Evolutionary conservation across 2,888 invertebrate species (phyloP), one percentile per base, ranked within the genome.

Genomic region (Eremobia ochroleuca): DNA sequence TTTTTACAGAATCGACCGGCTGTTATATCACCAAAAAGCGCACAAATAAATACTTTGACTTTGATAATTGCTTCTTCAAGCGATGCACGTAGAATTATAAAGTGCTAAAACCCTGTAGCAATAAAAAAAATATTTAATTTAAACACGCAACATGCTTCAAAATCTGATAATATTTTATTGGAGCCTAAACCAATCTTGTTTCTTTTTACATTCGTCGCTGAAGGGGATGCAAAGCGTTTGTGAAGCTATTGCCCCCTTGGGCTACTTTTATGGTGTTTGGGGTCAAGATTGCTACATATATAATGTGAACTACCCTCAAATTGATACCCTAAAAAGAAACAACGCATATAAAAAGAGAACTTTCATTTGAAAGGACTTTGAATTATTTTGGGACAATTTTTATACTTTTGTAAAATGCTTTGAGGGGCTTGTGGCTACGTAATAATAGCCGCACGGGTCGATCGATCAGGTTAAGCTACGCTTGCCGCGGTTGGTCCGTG

Each of bases 211-310:
- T 66, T 78, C 28, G 74, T 78, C 40, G 46, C 11, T 65, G 68
- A 62, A 72, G 72, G 86, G 83, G 74, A 75, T 72, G 86, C 78
- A 75, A 84, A 86, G 58, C 65, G 83, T 46, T 73, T 79, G 74
- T 68, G 77, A 55, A 68, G 76, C 34, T 70, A 86, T 83, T 67
- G 37, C 66, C 4, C 83, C 66, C 86, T 75, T 64, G 83, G 83
- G 84, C 46, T 37, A 62, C 49, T 70, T 82, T 84, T 73, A 86
- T 70, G 55, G 62, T 73, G 49, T 70, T 78, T 49, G 69, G 83
- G 79, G 74, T 73, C 86, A 75, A 79, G 61, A 83, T 83, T 49
- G 86, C 69, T 66, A 72, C 78, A 75, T 84, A 64, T 73, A 73
- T 83, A 75, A 86, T 75, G 59, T 28, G 55, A 73, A 73, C 62